phyloP scores from a whole-genome alignment of 2,113 vertebrate species.

The Lasiurus cinereus region DNA sequence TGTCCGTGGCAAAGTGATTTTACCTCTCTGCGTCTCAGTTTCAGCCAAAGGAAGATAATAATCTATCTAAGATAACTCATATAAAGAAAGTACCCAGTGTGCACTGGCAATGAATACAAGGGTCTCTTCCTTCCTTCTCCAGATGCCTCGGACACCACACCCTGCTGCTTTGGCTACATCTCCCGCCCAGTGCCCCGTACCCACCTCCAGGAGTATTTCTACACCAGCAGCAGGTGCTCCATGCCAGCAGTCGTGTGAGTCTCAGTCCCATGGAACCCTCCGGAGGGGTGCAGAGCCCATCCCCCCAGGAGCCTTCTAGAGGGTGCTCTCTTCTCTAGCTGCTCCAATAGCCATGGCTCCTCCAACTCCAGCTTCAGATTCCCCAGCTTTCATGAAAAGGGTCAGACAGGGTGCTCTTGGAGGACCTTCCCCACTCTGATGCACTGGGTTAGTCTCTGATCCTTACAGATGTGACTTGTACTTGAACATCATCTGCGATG shows the following conservation, averaged over 20 bases:
- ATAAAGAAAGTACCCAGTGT: not conserved
- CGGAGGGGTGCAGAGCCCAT: not conserved
- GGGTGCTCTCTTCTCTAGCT: not conserved
- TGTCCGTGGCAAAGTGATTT: not conserved
- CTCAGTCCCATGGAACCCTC: not conserved
- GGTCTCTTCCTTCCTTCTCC: not conserved
- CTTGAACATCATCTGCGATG: not conserved
- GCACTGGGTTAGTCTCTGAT: not conserved
- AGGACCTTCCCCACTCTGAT: not conserved
- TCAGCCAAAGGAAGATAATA: not conserved
- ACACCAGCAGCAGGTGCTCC: constrained; percentile 82
- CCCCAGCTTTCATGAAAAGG: not conserved
- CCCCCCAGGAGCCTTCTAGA: not conserved
- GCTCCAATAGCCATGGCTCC: not conserved
- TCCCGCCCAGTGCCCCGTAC: constrained; percentile 46
- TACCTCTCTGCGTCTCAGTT: constrained; percentile 11
- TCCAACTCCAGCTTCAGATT: not conserved
- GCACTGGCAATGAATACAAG: not conserved
- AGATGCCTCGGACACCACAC: constrained; percentile 80
- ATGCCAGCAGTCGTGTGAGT: constrained; percentile 80
- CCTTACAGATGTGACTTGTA: not conserved
- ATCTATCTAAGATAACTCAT: not conserved
- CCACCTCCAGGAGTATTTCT: constrained; percentile 81
- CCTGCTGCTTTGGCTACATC: constrained; percentile 80
- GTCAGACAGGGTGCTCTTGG: not conserved